Evolutionary conservation across 1,140 invertebrate genomes (phyloP).

Genomic region (Cryptotermes secundus): DNA sequence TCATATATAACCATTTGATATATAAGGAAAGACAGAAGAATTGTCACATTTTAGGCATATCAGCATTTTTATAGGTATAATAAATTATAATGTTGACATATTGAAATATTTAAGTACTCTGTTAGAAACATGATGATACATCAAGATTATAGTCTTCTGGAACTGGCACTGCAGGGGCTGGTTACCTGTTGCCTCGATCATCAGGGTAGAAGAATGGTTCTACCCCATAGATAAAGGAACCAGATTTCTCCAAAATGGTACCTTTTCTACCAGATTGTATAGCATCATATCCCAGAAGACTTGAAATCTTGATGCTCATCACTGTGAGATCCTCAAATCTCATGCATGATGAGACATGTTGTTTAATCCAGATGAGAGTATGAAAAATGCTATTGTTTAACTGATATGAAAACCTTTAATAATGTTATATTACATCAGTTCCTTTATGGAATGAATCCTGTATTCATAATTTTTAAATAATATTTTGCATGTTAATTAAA

Average conservation of each 20-base stretch:
- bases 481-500: not conserved
- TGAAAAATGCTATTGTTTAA: not conserved
- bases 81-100: not conserved
- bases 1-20: not conserved
- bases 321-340: too few species aligned
- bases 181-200: too few species aligned
- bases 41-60: not conserved
- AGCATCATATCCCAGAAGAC: too few species aligned
- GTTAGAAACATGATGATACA: not conserved
- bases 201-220: too few species aligned
- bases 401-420: not conserved
- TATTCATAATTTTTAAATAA: conserved; percentile 1
- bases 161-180: too few species aligned
- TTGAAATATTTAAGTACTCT: not conserved
- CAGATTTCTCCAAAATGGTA: too few species aligned
- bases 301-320: too few species aligned
- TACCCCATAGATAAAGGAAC: too few species aligned
- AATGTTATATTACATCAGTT: not conserved
- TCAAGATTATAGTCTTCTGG: too few species aligned
- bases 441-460: not conserved
- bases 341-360: too few species aligned
- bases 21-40: not conserved
- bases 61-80: not conserved
- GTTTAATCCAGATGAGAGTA: not conserved
- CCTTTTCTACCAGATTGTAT: too few species aligned